Conservation (phyloP, 2,888 invertebrate genomes). For the Kuschelorhynchus macadamiae region DNA sequence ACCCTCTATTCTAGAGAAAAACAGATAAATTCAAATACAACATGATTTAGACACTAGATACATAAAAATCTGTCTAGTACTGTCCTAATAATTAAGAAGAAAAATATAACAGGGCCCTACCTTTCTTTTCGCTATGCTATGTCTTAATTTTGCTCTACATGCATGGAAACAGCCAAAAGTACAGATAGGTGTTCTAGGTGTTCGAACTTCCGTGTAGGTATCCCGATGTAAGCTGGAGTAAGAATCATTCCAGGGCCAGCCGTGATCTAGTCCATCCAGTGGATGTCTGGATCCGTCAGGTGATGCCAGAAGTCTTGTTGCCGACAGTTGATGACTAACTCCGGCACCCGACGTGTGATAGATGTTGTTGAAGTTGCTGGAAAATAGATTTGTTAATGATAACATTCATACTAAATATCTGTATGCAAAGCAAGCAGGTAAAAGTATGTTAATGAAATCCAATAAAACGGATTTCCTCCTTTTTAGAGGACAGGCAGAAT, state of each 20-base stretch:
- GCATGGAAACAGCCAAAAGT: conserved; percentile 84
- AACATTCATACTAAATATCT: too few species aligned
- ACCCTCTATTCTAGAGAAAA: too few species aligned
- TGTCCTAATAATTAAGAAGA: too few species aligned
- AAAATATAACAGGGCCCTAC: too few species aligned
- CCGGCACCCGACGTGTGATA: conserved; percentile 71
- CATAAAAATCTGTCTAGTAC: too few species aligned
- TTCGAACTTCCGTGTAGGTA: conserved; percentile 65
- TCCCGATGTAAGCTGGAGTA: conserved; percentile 66
- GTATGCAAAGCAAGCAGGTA: too few species aligned
- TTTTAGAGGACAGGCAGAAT: too few species aligned
- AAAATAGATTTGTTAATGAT: too few species aligned
- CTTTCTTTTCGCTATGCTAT: conserved; percentile 86
- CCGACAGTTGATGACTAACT: conserved; percentile 87
- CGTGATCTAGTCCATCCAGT: conserved; percentile 73
- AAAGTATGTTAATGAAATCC: too few species aligned
- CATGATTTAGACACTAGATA: too few species aligned
- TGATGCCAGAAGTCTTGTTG: conserved; percentile 85
- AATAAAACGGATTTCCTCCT: too few species aligned
- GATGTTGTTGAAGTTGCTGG: conserved; percentile 50
- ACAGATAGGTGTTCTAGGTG: conserved; percentile 70
- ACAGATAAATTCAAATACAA: too few species aligned
- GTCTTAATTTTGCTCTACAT: conserved; percentile 81
- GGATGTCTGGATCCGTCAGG: conserved; percentile 80
- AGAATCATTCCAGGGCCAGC: conserved; percentile 70